phyloP scores from a whole-genome alignment of 2,888 invertebrate species.

The Bombyx huttoni region DNA sequence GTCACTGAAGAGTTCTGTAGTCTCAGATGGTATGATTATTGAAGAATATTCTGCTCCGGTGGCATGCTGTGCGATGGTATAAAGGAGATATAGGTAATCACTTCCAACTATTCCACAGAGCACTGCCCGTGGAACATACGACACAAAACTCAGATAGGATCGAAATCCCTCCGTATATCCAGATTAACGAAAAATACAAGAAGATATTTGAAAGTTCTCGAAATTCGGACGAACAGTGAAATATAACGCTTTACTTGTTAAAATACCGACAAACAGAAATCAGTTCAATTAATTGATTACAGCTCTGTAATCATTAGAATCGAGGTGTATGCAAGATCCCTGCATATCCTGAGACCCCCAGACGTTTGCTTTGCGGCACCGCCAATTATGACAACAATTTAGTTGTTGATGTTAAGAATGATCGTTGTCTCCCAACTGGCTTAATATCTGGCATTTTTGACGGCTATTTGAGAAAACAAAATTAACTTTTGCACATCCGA shows the following conservation, averaged over 20 bases:
- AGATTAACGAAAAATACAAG: too few species aligned
- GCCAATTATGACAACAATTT: background rate
- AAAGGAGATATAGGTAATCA: too few species aligned
- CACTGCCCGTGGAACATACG: too few species aligned
- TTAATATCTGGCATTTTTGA: background rate
- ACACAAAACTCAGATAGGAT: too few species aligned
- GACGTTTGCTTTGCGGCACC: background rate
- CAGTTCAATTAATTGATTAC: conserved; percentile 4
- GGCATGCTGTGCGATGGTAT: too few species aligned
- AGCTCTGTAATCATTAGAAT: conserved; percentile 7
- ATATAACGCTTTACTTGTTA: conserved; percentile 1
- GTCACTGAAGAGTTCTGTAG: too few species aligned
- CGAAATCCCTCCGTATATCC: too few species aligned
- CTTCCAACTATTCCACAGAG: too few species aligned
- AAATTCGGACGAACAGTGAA: too few species aligned
- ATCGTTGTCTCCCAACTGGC: background rate
- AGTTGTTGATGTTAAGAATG: background rate
- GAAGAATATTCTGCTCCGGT: too few species aligned
- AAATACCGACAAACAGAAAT: conserved; percentile 2
- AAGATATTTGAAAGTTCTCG: too few species aligned
- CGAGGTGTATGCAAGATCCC: background rate
- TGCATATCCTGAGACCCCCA: background rate
- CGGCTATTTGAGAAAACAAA: background rate
- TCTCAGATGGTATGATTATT: too few species aligned
- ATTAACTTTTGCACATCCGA: background rate